Conservation (phyloP, 2,113 vertebrate species). For the Neopipo cinnamomea region DNA sequence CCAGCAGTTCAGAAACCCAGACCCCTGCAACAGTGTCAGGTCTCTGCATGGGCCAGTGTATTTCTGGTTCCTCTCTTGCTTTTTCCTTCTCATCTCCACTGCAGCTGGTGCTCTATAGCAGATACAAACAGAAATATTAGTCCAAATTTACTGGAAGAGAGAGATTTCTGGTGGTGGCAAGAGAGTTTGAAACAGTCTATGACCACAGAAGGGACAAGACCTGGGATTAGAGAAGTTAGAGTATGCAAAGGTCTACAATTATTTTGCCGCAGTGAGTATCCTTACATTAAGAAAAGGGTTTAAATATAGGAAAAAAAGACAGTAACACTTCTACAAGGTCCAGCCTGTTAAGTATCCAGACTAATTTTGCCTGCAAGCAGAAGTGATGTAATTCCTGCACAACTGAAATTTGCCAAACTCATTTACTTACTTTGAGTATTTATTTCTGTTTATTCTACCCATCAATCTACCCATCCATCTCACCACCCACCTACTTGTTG, state of each 20-base stretch:
- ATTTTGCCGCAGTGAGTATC: not conserved
- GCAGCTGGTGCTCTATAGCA: not conserved
- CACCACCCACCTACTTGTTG: too few relatives aligned
- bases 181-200: not conserved
- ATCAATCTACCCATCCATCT: not conserved
- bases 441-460: not conserved
- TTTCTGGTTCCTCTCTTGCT: not conserved
- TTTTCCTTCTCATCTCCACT: not conserved
- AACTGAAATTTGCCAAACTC: not conserved
- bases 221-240: not conserved
- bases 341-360: not conserved
- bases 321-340: not conserved
- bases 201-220: not conserved
- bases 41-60: not conserved
- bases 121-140: not conserved
- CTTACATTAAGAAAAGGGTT: not conserved
- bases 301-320: not conserved
- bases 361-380: not conserved
- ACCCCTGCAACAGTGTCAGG: not conserved
- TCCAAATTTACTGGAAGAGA: not conserved
- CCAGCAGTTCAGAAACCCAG: accelerated
- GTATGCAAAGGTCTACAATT: not conserved
- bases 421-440: not conserved
- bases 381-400: not conserved
- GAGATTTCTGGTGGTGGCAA: not conserved